Base-by-base conservation (phyloP, 2,797 vertebrate genomes). In the Thalassophryne amazonica region DNA sequence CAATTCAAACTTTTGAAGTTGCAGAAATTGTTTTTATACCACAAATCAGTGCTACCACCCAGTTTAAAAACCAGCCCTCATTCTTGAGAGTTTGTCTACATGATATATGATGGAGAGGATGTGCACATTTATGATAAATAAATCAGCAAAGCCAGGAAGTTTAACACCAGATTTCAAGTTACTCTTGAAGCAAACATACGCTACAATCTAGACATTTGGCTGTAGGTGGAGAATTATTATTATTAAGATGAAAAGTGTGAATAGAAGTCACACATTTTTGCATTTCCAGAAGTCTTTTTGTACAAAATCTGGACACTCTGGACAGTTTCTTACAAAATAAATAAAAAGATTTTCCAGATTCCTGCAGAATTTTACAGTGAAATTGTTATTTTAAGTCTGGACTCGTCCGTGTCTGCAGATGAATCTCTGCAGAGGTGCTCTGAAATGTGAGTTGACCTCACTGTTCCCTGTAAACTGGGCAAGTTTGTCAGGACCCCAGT, bases 401-500 rank as follows among this genome's bases (percentile, higher is more conserved):
- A 18, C 16, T 21, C 2, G 1, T 52, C n/a, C 14, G 0, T 5
- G 13, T 43, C 37, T 11, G 34, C 52, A 35, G 53, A 72, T 28
- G 48, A 12, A 1, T 41, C 28, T 34, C 34, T 48, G 40, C 40
- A 21, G 18, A 41, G 23, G 60, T 39, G 33, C 34, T 45, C 48
- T 31, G 38, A n/a, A n/a, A n/a, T n/a, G 22, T 0, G 30, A 14
- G 33, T 36, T 47, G 78, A 71, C 51, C 60, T 80, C 65, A 51
- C 49, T 50, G 58, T 58, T 70, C 73, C 69, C 66, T 74, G 64
- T 80, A 82, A 81, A 85, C 64, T 68, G 48, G 66, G 47, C 12
- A 54, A 81, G 76, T 76, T 73, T 79, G 76, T 78, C 65, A 67
- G 76, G 59, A 79, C 73, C 59, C 69, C 65, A 31, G 49, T 51